phyloP scores from a whole-genome alignment of 2,797 vertebrate genomes.

The Tapera naevia region DNA sequence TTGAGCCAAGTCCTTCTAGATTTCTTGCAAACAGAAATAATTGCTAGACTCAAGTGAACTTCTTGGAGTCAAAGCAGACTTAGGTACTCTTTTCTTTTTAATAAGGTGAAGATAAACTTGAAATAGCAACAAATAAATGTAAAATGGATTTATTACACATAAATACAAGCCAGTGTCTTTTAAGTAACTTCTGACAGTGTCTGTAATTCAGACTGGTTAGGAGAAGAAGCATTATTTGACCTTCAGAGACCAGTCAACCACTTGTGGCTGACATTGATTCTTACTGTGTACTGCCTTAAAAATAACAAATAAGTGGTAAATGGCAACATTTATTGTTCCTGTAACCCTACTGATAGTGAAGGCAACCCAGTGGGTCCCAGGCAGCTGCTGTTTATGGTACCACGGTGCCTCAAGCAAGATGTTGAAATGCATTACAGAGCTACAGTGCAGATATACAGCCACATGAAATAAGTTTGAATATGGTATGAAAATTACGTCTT shows the following conservation, averaged over 20 bases:
- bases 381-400: background rate
- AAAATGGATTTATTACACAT: background rate
- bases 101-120: background rate
- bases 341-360: background rate
- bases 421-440: background rate
- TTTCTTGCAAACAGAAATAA: conserved; percentile 21
- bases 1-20: background rate
- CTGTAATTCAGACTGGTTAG: background rate
- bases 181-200: background rate
- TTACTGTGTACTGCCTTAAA: background rate
- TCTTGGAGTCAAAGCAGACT: background rate
- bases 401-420: background rate
- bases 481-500: background rate
- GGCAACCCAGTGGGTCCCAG: background rate
- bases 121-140: background rate
- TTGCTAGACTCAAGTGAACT: background rate
- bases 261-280: background rate
- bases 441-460: background rate
- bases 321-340: background rate
- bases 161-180: background rate
- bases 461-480: background rate
- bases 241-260: background rate
- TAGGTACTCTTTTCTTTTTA: background rate
- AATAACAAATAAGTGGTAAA: background rate
- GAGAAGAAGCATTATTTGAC: background rate